A percentile compares a stretch with the other conserved stretches of the same genome.
Evolutionary conservation across 2,797 vertebrate species (phyloP).

Genomic region (Protosalanx chinensis): DNA sequence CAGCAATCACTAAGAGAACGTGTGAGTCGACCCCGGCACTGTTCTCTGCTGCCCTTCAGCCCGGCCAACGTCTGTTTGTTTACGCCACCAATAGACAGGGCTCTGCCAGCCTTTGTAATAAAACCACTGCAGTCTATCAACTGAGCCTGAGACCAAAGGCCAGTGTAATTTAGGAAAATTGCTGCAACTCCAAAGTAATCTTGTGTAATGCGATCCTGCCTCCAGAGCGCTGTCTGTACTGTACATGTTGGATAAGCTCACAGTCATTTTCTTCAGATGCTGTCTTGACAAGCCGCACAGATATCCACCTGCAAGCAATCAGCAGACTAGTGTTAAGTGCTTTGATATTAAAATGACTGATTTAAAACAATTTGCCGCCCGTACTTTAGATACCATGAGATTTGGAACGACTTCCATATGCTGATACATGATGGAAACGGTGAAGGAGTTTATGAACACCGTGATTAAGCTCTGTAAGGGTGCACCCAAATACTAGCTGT

Average conservation of each 20-base stretch:
- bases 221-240: conserved; percentile 71
- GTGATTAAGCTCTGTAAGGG: conserved; percentile 10
- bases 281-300: conserved; percentile 69
- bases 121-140: conserved; percentile 82
- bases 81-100: conserved; percentile 61
- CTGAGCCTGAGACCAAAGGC: conserved; percentile 76
- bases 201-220: conserved; percentile 77
- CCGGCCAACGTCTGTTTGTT: conserved; percentile 58
- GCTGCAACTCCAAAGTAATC: conserved; percentile 76
- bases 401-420: conserved; percentile 74
- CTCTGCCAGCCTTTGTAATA: conserved; percentile 67
- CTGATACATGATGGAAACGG: conserved; percentile 66
- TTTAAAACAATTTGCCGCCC: conserved; percentile 75
- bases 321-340: conserved; percentile 78
- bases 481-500: neutral
- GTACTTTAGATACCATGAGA: conserved; percentile 61
- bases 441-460: conserved; percentile 50
- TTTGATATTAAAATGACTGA: conserved; percentile 83
- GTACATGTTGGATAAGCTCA: conserved; percentile 80
- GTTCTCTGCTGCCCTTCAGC: conserved; percentile 65
- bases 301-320: conserved; percentile 79
- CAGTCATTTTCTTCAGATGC: conserved; percentile 75
- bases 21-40: too few relatives aligned
- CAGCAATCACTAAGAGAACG: too few relatives aligned
- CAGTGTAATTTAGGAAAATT: conserved; percentile 79